Evolutionary conservation across 1,140 invertebrate species (phyloP), one percentile per base, ranked within the genome.

Genomic region (Procambarus clarkii): DNA sequence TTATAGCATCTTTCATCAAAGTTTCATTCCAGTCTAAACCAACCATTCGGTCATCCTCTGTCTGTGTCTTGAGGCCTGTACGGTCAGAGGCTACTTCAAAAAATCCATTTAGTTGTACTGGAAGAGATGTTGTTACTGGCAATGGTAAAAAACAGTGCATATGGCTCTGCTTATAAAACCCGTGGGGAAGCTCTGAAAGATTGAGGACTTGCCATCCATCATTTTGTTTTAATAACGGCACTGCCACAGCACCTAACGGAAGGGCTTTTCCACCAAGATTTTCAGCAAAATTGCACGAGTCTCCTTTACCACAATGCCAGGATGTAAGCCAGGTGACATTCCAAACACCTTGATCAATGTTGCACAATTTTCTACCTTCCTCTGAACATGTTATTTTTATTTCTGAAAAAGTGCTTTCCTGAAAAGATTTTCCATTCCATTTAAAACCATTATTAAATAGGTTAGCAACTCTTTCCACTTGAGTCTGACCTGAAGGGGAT

Each of bases 61-160:
- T 83, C 48, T 77, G 48, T 24, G 71, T 83, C n/a, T 34, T 7
- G 24, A 90, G 80, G 69, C 44, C 50, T 50, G 88, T 90, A 21
- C 88, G 80, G 74, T 90, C 88, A 58, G 79, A 82, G 9, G 88
- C 81, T 58, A 90, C 88, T 81, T 90, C 80, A 58, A 90, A 83
- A 21, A 58, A 82, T 8, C 88, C 88, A 77, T 90, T 90, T 50
- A 90, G 11, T 48, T 90, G 88, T 13, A 90, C 81, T 5, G 81
- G 71, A 13, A 90, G 64, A 21, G 54, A 18, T 24, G 79, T 90
- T 50, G 54, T 77, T 18, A 90, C 54, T 54, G 88, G 88, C 44
- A 90, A 64, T 71, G 88, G 88, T 45, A 90, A 54, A 80, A 90
- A 90, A 64, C 88, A 90, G 34, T 90, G 88, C 15, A 90, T 74